Base-by-base conservation (phyloP, 2,113 vertebrate species). In the Pomatorhinus ruficollis region DNA sequence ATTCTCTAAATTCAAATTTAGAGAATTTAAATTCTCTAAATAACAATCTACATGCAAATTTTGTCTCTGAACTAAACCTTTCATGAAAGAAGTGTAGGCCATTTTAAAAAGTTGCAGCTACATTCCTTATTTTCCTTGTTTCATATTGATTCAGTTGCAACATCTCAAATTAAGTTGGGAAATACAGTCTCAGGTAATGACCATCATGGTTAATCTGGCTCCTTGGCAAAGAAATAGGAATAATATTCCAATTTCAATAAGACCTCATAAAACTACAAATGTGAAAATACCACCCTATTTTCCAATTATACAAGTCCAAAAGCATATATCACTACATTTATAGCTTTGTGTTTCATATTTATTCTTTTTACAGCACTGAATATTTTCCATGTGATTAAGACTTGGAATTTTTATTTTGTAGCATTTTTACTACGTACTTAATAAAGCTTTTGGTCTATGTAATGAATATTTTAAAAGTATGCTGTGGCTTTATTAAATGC, bases 321-420 rank as follows among this genome's bases (percentile, higher is more conserved):
- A 45, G 27, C 59, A 28, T 63, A 0, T 66, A 45, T 84, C 22
- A 78, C 35, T 82, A 11, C 39, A 49, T 80, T 95, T 90, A 54
- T 81, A 59, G 60, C 84, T 91, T 57, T 82, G 42, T 37, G 75
- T 93, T 89, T 82, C 7, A 10, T 91, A 30, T 83, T 80, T 88
- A 27, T 81, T 89, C 19, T 28, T 78, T 57, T 75, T 84, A 54
- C 21, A 63, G 18, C 12, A 17, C 7, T 75, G 87, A 87, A 59
- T 87, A 39, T 89, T 97, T 95, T 82, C 81, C 57, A 11, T 87
- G 56, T 69, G 83, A 47, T 94, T 92, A 89, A 87, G 77, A 80
- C 54, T 83, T 1, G 1, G 37, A 52, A 65, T 79, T 71, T 86
- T 94, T 88, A 60, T 81, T 89, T 81, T 1, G 16, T 69, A 37